Evolutionary conservation across 2,113 vertebrate genomes (phyloP).

Genomic region (Chunga burmeisteri): DNA sequence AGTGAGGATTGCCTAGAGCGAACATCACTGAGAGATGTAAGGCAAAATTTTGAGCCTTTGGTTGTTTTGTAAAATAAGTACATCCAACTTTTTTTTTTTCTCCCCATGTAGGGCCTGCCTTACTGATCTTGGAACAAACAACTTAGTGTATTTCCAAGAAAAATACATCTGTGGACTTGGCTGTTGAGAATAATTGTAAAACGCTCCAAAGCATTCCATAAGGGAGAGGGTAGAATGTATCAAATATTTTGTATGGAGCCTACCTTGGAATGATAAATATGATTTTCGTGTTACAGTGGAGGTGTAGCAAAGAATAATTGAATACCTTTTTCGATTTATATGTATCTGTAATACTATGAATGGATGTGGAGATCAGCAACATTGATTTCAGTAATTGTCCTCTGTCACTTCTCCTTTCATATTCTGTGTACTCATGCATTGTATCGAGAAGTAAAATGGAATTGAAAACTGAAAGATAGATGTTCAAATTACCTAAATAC

Average conservation of each 20-base stretch:
- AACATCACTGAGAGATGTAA: not conserved
- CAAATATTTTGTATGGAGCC: not conserved
- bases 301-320: not conserved
- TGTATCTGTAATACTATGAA: not conserved
- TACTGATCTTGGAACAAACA: slow-evolving; percentile 43
- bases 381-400: not conserved
- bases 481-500: not conserved
- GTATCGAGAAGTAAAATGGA: not conserved
- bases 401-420: not conserved
- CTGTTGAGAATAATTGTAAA: slow-evolving; percentile 31
- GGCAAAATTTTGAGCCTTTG: not conserved
- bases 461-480: not conserved
- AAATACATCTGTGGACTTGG: slow-evolving; percentile 70
- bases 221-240: not conserved
- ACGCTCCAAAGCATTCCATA: slow-evolving; percentile 19
- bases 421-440: not conserved
- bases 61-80: slow-evolving; percentile 22
- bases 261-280: not conserved
- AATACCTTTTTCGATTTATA: not conserved
- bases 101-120: not conserved
- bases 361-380: not conserved
- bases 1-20: not conserved
- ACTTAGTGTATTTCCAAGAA: slow-evolving; percentile 53
- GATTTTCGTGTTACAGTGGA: not conserved
- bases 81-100: not conserved